Base-by-base conservation (phyloP, 2,888 invertebrate genomes). In the Congeria kusceri region DNA sequence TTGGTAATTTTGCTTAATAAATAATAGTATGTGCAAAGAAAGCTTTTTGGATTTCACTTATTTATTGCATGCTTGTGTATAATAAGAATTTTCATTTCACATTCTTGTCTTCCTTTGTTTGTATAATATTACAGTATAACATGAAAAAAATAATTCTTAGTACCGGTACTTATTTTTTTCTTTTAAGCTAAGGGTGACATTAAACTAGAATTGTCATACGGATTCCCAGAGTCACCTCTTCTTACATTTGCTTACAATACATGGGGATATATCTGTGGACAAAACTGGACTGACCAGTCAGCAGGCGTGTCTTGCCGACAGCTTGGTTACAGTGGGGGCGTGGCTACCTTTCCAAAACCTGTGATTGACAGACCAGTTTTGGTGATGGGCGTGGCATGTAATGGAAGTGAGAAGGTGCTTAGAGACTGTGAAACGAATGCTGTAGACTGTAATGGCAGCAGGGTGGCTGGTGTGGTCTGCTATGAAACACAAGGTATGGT, bases 181-280 rank as follows among this genome's bases (percentile, higher is more conserved):
- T 11, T 32, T 7, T 59, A 44, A 44, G 9, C 70, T 70, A 70
- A 53, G 15, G 44, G 29, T 9, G 61, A 20, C 15, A n/a, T 77
- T 15, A 70, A 58, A 15, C 66, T 82, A 28, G 76, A 72, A 7
- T 75, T 44, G 28, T 20, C 18, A 20, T 3, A 20, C n/a, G 20
- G 49, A 5, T 39, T 63, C 9, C 44, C 71, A 46, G 72, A 72
- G 18, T 32, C 78, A 13, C 94, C 95, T 47, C 92, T 96, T 5
- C 96, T 96, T 92, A 94, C 96, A 0, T 94, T 95, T 79, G 95
- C 95, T 84, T 95, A 95, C 75, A 96, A 96, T 1, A 94, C 95
- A 20, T 96, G 96, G 96, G 96, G 96, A 11, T 96, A 82, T 11
- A 67, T 89, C 7, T 90, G 90, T 69, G 75, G 71, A 5, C 65